phyloP scores from a whole-genome alignment of 2,797 vertebrate genomes.

The Anomalospiza imberbis region DNA sequence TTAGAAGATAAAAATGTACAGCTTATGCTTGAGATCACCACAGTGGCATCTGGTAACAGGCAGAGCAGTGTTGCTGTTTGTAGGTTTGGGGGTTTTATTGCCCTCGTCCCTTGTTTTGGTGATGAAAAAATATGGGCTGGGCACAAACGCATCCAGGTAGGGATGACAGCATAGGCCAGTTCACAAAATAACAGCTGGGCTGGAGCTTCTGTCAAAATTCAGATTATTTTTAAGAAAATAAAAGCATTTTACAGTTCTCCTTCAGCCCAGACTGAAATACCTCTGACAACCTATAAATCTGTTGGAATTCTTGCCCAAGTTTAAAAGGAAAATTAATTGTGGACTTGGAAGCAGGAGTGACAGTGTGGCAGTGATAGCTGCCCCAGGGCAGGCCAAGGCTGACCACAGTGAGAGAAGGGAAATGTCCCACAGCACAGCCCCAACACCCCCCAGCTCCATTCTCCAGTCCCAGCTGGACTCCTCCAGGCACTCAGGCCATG shows the following conservation, averaged over 20 bases:
- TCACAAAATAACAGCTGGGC: background rate
- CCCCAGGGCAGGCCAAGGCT: background rate
- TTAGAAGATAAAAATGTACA: conserved; percentile 61
- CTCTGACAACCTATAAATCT: background rate
- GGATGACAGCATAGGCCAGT: background rate
- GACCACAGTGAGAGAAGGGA: background rate
- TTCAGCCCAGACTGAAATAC: background rate
- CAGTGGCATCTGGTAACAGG: background rate
- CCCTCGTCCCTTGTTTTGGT: background rate
- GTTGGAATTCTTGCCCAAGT: background rate
- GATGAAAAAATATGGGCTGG: background rate
- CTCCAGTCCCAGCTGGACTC: background rate
- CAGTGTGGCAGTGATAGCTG: background rate
- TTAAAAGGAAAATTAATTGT: background rate
- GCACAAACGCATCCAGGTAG: background rate
- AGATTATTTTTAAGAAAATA: background rate
- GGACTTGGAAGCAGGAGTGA: background rate
- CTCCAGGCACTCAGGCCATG: background rate
- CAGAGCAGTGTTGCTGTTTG: background rate
- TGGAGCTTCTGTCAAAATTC: background rate
- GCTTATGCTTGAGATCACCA: conserved; percentile 60
- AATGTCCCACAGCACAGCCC: fast-evolving
- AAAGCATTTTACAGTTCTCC: background rate
- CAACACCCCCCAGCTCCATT: background rate
- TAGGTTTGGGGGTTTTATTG: background rate